Conservation (phyloP, 2,888 invertebrate genomes). For the Spicauda simplicius region DNA sequence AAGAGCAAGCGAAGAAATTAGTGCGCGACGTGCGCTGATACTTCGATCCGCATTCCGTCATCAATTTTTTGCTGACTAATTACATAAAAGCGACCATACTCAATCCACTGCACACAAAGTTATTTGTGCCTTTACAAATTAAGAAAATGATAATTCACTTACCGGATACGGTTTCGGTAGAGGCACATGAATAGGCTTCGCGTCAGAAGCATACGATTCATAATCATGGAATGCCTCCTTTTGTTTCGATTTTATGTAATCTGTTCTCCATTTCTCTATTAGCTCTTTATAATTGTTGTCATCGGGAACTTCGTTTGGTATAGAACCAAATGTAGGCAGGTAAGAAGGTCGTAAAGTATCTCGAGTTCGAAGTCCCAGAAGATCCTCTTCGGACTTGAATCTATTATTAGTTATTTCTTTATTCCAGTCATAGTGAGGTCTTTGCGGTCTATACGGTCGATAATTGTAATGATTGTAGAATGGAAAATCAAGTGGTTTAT, state of each 20-base stretch:
- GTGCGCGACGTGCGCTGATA: slow-evolving; percentile 76
- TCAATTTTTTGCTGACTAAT: slow-evolving; percentile 64
- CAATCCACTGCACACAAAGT: slow-evolving; percentile 44
- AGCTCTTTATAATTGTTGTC: slow-evolving; percentile 70
- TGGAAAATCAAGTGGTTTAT: slow-evolving; percentile 59
- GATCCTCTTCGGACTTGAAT: slow-evolving; percentile 77
- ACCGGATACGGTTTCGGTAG: slow-evolving; percentile 77
- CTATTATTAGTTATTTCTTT: slow-evolving; percentile 61
- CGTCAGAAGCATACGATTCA: slow-evolving; percentile 69
- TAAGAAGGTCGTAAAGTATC: slow-evolving; percentile 72
- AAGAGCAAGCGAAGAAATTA: slow-evolving; percentile 72
- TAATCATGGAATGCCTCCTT: slow-evolving; percentile 65
- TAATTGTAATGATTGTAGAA: slow-evolving; percentile 52
- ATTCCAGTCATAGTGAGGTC: slow-evolving; percentile 61
- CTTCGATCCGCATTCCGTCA: slow-evolving; percentile 80
- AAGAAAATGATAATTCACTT: slow-evolving; percentile 50
- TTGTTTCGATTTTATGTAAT: slow-evolving; percentile 72
- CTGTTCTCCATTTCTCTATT: slow-evolving; percentile 75
- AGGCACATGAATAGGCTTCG: slow-evolving; percentile 68
- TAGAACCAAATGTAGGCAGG: slow-evolving; percentile 63
- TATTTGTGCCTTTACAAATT: slow-evolving; percentile 7
- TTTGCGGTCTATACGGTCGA: slow-evolving; percentile 59
- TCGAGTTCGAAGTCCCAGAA: slow-evolving; percentile 72
- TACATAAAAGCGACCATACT: slow-evolving; percentile 53
- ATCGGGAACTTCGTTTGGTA: slow-evolving; percentile 54